Conservation (phyloP, 2,113 vertebrate species). For the Corydoras sp. region DNA sequence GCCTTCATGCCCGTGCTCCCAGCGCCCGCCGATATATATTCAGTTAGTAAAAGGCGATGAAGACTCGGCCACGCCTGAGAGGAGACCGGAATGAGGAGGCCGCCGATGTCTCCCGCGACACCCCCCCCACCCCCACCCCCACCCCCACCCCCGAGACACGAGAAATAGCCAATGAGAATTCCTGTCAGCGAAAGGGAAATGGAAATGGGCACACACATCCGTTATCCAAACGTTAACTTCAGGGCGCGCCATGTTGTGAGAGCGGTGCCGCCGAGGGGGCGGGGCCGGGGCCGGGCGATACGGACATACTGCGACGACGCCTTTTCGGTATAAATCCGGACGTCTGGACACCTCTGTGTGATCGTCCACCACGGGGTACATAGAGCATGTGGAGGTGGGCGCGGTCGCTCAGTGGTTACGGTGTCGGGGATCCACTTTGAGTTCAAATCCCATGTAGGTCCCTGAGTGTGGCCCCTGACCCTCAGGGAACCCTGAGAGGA, state of each 20-base stretch:
- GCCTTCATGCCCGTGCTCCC: constrained; percentile 56
- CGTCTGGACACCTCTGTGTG: no score
- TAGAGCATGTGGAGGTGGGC: no score
- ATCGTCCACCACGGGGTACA: no score
- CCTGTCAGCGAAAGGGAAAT: constrained; percentile 65
- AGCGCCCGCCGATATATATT: constrained; percentile 60
- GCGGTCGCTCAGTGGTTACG: no score
- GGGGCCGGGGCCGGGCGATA: not conserved
- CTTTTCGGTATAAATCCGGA: no score
- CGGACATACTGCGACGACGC: no score
- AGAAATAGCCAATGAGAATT: constrained; percentile 53
- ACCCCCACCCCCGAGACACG: constrained; percentile 49
- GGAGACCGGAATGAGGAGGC: constrained; percentile 69
- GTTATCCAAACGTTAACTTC: constrained; percentile 75
- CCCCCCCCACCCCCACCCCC: constrained; percentile 28
- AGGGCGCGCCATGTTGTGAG: constrained; percentile 64
- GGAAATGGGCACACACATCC: constrained; percentile 62
- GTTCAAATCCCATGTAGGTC: no score
- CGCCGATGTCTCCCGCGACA: constrained; percentile 56
- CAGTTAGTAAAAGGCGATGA: constrained; percentile 71
- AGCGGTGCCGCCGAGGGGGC: constrained; percentile 33
- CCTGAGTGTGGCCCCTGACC: no score
- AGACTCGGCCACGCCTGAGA: constrained; percentile 67
- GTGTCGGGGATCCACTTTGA: no score
- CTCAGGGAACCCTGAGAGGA: no score